Percentiles rank a stretch among this genome's conserved stretches.
Evolutionary conservation across 2,888 invertebrate species (phyloP).

Genomic region (Herminia tarsipennalis): DNA sequence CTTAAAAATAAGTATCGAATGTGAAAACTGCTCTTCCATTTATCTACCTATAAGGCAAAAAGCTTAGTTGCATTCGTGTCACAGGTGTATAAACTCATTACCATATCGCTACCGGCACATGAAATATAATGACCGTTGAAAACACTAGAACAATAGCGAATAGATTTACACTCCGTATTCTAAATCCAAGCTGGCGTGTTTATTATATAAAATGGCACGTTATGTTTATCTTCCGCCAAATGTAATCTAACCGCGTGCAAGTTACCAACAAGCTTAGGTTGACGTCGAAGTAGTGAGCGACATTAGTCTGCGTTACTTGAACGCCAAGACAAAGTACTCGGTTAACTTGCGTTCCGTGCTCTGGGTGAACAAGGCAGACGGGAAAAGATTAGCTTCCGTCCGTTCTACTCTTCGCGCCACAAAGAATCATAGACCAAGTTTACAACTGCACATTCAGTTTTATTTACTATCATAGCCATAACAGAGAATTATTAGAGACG

Average conservation of each 20-base stretch:
- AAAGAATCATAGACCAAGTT: slow-evolving; percentile 43
- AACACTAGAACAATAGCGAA: slow-evolving; percentile 39
- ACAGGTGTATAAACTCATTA: slow-evolving; percentile 12
- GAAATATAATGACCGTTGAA: slow-evolving; percentile 31
- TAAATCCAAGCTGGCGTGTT: slow-evolving; percentile 50
- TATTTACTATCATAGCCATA: slow-evolving; percentile 54
- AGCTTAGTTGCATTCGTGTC: too few species aligned
- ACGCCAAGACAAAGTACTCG: slow-evolving; percentile 48
- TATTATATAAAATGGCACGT: slow-evolving; percentile 52
- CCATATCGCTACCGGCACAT: slow-evolving; percentile 16
- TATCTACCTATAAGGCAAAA: too few species aligned
- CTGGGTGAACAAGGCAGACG: slow-evolving; percentile 34
- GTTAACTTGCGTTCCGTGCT: slow-evolving; percentile 30
- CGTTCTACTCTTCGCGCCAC: slow-evolving; percentile 16
- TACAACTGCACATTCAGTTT: slow-evolving; percentile 49
- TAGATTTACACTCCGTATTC: slow-evolving; percentile 42
- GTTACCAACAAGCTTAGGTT: slow-evolving; percentile 41
- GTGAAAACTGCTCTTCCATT: too few species aligned
- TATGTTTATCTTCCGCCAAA: slow-evolving; percentile 53
- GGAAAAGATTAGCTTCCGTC: slow-evolving; percentile 28
- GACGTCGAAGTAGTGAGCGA: slow-evolving; percentile 46
- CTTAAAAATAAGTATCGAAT: too few species aligned
- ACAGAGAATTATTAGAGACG: slow-evolving; percentile 61
- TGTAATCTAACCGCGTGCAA: slow-evolving; percentile 51
- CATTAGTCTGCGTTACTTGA: slow-evolving; percentile 51